A percentile compares a stretch with the other conserved stretches of the same genome.
These are phyloP conservation scores for Panopea generosa DNA, from an alignment of 2,888 invertebrate species.

Conservation along the genomic window DNA sequence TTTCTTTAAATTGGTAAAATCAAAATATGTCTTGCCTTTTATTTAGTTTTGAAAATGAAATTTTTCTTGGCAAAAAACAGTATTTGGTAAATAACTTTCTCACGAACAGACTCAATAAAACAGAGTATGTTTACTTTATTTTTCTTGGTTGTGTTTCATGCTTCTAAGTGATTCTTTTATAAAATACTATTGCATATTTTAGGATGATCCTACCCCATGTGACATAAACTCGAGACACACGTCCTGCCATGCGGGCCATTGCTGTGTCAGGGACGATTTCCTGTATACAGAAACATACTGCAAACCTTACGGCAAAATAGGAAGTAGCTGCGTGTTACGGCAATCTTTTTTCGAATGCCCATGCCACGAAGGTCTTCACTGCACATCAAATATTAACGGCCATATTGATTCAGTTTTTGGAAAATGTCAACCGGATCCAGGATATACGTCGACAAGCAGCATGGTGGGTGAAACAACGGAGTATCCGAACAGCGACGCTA, in stretches of 20 bases:
- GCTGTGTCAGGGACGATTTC: constrained; percentile 56
- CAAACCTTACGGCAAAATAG: constrained; percentile 26
- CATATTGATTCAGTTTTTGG: constrained; percentile 14
- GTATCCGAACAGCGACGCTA: no score
- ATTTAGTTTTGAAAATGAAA: no score
- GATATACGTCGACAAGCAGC: no score
- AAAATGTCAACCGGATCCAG: constrained; percentile 2
- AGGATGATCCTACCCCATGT: background rate
- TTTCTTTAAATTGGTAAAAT: no score
- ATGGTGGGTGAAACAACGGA: no score
- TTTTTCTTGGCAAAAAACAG: no score
- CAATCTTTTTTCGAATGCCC: constrained; percentile 49
- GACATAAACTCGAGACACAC: background rate
- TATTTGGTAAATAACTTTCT: no score
- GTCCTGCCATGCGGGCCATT: constrained; percentile 32
- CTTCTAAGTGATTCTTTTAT: no score
- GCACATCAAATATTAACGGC: constrained; percentile 44
- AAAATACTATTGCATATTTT: constrained; percentile 2
- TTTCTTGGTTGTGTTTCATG: no score
- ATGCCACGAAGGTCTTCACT: constrained; percentile 31
- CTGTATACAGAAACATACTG: constrained; percentile 47
- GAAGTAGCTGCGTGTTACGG: constrained; percentile 29
- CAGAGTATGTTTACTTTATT: background rate
- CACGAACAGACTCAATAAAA: no score
- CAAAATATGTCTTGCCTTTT: no score